These are phyloP conservation scores for Drosophila austrosaltans DNA, from an alignment of 2,888 invertebrate species.

Conservation along the genomic window DNA sequence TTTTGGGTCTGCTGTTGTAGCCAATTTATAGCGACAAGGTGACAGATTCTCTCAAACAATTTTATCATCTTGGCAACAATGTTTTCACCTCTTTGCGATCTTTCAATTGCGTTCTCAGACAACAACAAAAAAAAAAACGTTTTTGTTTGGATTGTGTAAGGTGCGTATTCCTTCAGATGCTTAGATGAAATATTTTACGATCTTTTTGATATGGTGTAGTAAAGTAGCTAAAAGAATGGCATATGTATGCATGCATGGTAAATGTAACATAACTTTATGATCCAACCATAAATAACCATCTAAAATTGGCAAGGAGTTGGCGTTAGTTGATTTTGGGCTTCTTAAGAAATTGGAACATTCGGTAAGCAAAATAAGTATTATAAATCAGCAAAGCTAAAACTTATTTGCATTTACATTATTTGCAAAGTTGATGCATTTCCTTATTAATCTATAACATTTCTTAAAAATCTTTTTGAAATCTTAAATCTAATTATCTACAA, in stretches of 20 bases:
- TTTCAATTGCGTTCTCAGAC: constrained; percentile 14
- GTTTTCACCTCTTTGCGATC: constrained; percentile 29
- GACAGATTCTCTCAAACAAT: constrained; percentile 75
- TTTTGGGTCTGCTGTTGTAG: constrained; percentile 23
- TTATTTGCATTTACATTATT: not conserved
- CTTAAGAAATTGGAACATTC: not conserved
- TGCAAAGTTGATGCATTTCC: not conserved
- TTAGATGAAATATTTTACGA: constrained; percentile 38
- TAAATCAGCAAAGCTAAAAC: no score
- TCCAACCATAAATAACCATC: constrained; percentile 11
- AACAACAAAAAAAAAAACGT: no score
- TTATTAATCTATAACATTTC: no score
- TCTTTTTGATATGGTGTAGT: constrained; percentile 33
- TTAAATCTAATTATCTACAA: no score
- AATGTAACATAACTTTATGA: constrained; percentile 48
- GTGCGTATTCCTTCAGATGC: constrained; percentile 15
- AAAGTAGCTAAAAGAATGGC: constrained; percentile 16
- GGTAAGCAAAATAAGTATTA: not conserved
- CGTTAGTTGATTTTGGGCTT: not conserved
- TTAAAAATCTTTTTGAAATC: no score
- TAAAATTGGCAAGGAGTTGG: not conserved
- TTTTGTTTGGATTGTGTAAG: constrained; percentile 33
- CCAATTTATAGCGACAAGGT: constrained; percentile 70
- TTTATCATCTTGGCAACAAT: constrained; percentile 71
- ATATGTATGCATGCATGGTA: constrained; percentile 32